phyloP scores from a whole-genome alignment of 2,888 invertebrate genomes.

The Cynaeus angustus region DNA sequence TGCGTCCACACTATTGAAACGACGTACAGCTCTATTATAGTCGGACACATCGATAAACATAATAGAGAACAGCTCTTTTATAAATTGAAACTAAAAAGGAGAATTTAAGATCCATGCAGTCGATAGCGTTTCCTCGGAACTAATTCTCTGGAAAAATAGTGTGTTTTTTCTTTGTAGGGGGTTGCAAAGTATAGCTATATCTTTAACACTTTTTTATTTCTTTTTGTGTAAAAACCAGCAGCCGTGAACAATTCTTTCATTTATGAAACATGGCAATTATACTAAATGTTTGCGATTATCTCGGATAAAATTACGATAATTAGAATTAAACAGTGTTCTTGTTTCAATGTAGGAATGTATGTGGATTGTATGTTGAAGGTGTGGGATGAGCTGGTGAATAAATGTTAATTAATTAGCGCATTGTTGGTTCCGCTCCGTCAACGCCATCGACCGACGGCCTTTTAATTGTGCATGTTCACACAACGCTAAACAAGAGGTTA shows the following conservation, averaged over 20 bases:
- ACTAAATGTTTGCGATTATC: conserved; percentile 39
- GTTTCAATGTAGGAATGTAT: conserved; percentile 37
- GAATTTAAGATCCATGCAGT: too few relatives aligned
- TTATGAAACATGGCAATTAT: conserved; percentile 25
- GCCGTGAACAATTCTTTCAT: conserved; percentile 4
- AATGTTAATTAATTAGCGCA: conserved; percentile 55
- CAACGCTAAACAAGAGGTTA: conserved; percentile 48
- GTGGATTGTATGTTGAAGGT: conserved; percentile 19
- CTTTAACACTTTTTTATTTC: not conserved
- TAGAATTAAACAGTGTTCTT: conserved; percentile 38
- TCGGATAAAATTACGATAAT: conserved; percentile 46
- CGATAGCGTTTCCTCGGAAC: too few relatives aligned
- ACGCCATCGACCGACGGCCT: conserved; percentile 46
- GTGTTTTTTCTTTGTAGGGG: too few relatives aligned
- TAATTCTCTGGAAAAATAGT: too few relatives aligned
- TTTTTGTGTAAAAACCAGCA: not conserved
- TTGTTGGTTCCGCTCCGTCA: conserved; percentile 54
- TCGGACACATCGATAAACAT: not conserved
- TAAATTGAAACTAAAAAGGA: not conserved
- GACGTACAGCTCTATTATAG: conserved; percentile 6
- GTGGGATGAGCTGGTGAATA: conserved; percentile 50
- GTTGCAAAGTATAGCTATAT: too few relatives aligned
- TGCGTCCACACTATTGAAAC: conserved; percentile 4
- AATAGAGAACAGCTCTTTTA: conserved; percentile 1
- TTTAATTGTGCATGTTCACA: conserved; percentile 55